A percentile compares a stretch with the other conserved stretches of the same genome.
These are phyloP conservation scores for Petromus typicus DNA, from an alignment of 2,113 vertebrate genomes.

Conservation along the genomic window DNA sequence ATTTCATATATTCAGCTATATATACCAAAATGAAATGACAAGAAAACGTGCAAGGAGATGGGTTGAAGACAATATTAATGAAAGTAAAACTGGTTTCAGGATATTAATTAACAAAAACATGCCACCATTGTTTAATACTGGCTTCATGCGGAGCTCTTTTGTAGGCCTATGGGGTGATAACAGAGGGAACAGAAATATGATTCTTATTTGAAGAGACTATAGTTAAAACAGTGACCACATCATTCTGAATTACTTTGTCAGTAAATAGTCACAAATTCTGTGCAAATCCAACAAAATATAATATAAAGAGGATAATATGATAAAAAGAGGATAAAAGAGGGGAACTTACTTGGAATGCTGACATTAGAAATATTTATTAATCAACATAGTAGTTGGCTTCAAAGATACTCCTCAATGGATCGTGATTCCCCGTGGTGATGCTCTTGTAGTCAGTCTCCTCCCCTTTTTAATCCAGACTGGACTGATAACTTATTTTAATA, in stretches of 20 bases:
- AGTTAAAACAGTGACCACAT: background rate
- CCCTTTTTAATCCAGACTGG: background rate
- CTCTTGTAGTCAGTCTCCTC: background rate
- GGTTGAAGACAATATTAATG: background rate
- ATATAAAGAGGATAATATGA: background rate
- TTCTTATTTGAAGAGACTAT: background rate
- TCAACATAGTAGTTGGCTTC: background rate
- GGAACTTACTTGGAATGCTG: background rate
- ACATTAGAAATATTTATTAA: background rate
- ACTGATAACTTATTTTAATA: constrained; percentile 13
- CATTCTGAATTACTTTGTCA: background rate
- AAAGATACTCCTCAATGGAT: background rate
- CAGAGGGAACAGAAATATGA: background rate
- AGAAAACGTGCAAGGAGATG: background rate
- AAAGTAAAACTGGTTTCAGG: background rate
- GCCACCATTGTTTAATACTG: background rate
- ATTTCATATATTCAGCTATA: too few relatives aligned
- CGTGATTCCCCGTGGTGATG: background rate
- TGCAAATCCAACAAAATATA: background rate
- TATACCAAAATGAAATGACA: background rate
- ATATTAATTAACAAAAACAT: background rate
- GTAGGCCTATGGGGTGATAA: background rate
- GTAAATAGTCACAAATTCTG: background rate
- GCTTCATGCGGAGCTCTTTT: background rate
- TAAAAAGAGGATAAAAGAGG: background rate